Evolutionary conservation across 2,797 vertebrate genomes (phyloP), one percentile per base, ranked within the genome.

Genomic region (Etheostoma perlongum): DNA sequence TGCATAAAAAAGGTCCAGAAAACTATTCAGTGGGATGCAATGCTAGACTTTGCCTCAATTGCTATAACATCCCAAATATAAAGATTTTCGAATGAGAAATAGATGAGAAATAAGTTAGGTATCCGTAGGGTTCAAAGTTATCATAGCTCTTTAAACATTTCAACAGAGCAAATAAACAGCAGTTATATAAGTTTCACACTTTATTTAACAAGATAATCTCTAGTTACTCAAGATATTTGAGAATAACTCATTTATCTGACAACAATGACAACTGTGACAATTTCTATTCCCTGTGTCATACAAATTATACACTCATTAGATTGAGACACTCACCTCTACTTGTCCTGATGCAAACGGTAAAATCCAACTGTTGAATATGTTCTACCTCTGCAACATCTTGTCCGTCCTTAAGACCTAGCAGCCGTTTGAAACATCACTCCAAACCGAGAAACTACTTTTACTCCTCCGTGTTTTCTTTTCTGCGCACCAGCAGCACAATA

Each of bases 281-380:
- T 25, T 42, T 76, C 1, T 60, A 2, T 19, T 55, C 46, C 25
- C 33, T 15, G 4, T 53, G 2, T 55, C 27, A 59, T 6, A 55
- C 19, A 42, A 58, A 73, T 44, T 3, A 40, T 5, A 48, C 5
- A 65, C 0, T 1, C 2, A 62, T 46, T 2, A 60, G 6, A 66
- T 5, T 57, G 2, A 83, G 27, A 66, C 51, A 89, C 93, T 91
- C 59, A 93, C 93, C 89, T 86, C 73, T 71, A 36, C 52, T 85
- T 77, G 71, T 88, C 74, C 49, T 48, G 11, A 62, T 23, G 44
- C 58, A 85, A 78, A 66, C 71, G 18, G 25, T 63, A 60, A 81
- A 86, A 79, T 15, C 14, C 70, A 82, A 48, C 15, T 74, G 55
- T 21, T 72, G 65, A 40, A 68, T 69, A 75, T 69, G 54, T 62